Conservation (phyloP, 2,113 vertebrate genomes). For the Athene noctua region DNA sequence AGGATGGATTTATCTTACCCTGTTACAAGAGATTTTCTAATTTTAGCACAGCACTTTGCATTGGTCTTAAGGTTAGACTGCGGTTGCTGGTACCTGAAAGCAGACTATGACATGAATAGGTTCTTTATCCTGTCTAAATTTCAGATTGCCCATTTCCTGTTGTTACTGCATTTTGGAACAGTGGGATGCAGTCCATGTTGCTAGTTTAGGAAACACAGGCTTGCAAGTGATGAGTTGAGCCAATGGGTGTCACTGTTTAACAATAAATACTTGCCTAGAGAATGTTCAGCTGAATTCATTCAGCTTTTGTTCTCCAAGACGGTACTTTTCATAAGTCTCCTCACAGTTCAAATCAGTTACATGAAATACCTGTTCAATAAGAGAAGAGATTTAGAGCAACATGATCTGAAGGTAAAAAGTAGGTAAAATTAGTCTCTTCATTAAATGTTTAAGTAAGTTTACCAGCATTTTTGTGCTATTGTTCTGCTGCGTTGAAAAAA, state of each 20-base stretch:
- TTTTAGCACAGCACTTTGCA: neutral
- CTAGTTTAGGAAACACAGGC: neutral
- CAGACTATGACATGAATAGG: neutral
- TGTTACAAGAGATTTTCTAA: neutral
- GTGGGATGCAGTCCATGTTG: neutral
- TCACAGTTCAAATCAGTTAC: neutral
- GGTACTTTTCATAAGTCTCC: neutral
- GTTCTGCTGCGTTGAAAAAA: neutral
- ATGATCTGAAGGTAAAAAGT: neutral
- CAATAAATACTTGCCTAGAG: neutral
- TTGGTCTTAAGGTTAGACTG: neutral
- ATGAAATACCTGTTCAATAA: neutral
- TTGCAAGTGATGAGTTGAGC: neutral
- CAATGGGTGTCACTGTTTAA: slow-evolving; percentile 57
- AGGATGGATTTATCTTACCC: neutral
- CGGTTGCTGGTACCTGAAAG: neutral
- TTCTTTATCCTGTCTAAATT: neutral
- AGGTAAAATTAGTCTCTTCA: neutral
- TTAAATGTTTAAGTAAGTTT: neutral
- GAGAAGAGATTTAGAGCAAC: neutral
- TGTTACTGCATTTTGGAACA: neutral
- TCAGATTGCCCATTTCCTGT: neutral
- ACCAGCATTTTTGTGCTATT: neutral
- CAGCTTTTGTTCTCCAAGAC: neutral
- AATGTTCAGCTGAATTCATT: neutral